Percentiles rank a stretch among this genome's conserved stretches.
Conservation (phyloP, 2,113 vertebrate genomes). For the Crotalus viridis region DNA sequence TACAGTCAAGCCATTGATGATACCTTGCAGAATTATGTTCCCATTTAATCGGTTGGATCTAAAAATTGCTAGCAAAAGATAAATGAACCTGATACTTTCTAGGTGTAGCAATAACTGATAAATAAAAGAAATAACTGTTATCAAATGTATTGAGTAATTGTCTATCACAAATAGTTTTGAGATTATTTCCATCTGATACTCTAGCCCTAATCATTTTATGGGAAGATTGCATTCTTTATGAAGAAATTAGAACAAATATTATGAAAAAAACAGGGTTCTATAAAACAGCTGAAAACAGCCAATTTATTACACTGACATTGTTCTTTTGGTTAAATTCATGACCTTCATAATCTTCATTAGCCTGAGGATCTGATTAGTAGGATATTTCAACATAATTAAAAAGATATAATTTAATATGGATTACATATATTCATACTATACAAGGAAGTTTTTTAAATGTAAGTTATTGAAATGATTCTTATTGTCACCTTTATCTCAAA, state of each 20-base stretch:
- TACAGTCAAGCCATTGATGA: background rate
- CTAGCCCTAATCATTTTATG: background rate
- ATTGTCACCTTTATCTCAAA: background rate
- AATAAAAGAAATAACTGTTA: background rate
- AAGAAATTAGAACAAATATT: background rate
- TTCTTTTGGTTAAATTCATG: background rate
- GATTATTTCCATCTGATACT: background rate
- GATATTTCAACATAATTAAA: background rate
- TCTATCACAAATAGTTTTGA: background rate
- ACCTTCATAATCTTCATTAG: background rate
- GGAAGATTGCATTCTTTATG: background rate
- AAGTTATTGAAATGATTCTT: background rate
- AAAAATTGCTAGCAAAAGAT: background rate
- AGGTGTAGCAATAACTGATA: background rate
- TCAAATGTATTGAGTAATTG: background rate
- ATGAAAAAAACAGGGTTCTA: background rate
- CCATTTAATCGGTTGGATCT: background rate
- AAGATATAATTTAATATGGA: background rate
- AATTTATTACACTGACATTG: background rate
- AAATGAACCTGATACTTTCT: background rate
- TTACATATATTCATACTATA: background rate
- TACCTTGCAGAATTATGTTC: background rate
- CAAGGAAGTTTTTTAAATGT: background rate
- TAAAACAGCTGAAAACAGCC: background rate
- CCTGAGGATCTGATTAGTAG: background rate